phyloP scores from a whole-genome alignment of 2,113 vertebrate genomes.

The Leptocoma aspasia region DNA sequence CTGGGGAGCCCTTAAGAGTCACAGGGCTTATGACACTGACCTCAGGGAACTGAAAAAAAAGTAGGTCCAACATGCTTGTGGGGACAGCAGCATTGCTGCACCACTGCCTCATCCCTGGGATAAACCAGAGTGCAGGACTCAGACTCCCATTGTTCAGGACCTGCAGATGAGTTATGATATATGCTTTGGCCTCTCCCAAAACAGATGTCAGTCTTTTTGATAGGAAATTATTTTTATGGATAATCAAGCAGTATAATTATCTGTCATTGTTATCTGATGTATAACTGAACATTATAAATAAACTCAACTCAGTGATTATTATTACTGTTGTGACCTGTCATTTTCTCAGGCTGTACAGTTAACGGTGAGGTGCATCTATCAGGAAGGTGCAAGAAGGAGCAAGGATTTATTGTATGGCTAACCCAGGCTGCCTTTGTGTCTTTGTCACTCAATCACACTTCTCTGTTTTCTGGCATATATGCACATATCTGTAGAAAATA shows the following conservation, averaged over 20 bases:
- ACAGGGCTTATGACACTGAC: background rate
- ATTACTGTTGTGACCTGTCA: background rate
- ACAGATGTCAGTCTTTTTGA: background rate
- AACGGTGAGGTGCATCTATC: background rate
- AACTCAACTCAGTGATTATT: background rate
- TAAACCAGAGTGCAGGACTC: background rate
- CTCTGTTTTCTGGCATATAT: background rate
- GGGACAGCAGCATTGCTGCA: background rate
- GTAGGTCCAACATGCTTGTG: accelerated
- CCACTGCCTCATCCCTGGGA: background rate
- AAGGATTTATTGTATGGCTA: background rate
- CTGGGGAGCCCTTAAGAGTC: background rate
- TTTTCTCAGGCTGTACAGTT: background rate
- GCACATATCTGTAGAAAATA: background rate
- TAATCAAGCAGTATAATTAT: background rate
- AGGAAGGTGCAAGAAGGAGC: background rate
- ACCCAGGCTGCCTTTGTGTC: background rate
- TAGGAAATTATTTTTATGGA: background rate
- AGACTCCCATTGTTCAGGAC: background rate
- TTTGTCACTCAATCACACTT: background rate
- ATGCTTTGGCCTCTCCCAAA: background rate
- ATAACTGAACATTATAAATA: background rate
- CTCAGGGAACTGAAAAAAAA: background rate
- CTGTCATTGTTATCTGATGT: background rate
- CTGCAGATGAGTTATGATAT: background rate